These are phyloP conservation scores for Xenentodon cancila DNA, from an alignment of 2,797 vertebrate species.

Conservation along the genomic window DNA sequence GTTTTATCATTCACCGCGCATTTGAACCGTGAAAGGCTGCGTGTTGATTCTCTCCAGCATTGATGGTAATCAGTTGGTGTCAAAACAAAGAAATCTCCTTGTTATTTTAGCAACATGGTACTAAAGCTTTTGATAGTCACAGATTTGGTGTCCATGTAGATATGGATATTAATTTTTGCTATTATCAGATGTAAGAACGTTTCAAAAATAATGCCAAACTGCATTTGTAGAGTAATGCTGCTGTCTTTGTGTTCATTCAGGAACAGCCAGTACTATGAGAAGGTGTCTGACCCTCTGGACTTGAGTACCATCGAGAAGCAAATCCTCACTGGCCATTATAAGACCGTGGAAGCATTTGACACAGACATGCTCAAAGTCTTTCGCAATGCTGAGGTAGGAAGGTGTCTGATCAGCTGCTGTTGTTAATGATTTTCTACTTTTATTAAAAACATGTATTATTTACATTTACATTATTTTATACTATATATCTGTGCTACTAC, in stretches of 20 bases:
- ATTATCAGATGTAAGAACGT: not conserved
- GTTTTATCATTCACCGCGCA: conserved; percentile 47
- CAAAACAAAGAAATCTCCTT: conserved; percentile 50
- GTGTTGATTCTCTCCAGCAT: conserved; percentile 32
- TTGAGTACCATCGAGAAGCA: conserved; percentile 96
- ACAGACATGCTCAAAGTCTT: conserved; percentile 98
- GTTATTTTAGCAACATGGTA: conserved; percentile 4
- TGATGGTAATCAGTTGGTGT: conserved; percentile 49
- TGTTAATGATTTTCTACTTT: too few species aligned
- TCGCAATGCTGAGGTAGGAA: conserved; percentile 94
- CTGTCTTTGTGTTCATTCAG: conserved; percentile 67
- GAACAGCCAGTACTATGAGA: conserved; percentile 96
- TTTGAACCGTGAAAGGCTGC: conserved; percentile 53
- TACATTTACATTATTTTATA: too few species aligned
- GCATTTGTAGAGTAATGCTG: conserved; percentile 9
- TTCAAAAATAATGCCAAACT: conserved; percentile 2
- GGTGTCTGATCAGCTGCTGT: conserved; percentile 12
- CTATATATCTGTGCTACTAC: not conserved
- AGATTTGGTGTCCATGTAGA: not conserved
- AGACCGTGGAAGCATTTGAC: conserved; percentile 95
- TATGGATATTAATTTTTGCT: conserved; percentile 1
- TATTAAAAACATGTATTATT: too few species aligned
- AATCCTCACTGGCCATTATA: conserved; percentile 95
- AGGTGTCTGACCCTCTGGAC: conserved; percentile 94
- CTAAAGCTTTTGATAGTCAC: not conserved